Evolutionary conservation across 1,140 invertebrate genomes (phyloP).

Genomic region (Cherax quadricarinatus): DNA sequence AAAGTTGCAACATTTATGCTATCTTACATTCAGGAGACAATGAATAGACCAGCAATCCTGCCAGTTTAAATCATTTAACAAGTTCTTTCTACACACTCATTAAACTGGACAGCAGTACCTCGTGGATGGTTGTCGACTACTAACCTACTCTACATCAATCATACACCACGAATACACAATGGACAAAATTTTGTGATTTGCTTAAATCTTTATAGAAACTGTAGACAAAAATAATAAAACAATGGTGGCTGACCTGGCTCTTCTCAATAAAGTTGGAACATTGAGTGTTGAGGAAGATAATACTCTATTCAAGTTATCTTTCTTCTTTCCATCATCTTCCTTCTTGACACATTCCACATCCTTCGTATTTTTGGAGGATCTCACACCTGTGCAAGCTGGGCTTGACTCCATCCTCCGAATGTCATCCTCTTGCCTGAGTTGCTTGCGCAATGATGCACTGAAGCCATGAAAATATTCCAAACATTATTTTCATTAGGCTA

Average conservation of each 20-base stretch:
- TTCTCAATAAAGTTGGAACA: constrained; percentile 15
- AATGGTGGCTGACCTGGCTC: constrained; percentile 11
- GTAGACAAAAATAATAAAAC: not conserved
- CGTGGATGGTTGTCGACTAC: too few relatives aligned
- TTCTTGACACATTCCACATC: not conserved
- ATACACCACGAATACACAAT: too few relatives aligned
- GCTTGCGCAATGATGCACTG: constrained; percentile 5
- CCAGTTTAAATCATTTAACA: too few relatives aligned
- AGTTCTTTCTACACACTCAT: too few relatives aligned
- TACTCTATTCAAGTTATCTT: constrained; percentile 7
- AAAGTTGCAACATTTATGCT: too few relatives aligned
- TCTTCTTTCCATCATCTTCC: constrained; percentile 16
- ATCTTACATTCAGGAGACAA: too few relatives aligned
- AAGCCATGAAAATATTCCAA: not conserved
- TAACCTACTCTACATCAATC: too few relatives aligned
- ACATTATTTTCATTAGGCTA: not conserved
- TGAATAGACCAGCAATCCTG: too few relatives aligned
- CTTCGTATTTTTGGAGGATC: constrained; percentile 4
- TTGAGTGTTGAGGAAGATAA: not conserved
- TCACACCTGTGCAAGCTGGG: not conserved
- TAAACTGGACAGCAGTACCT: too few relatives aligned
- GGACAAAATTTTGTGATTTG: too few relatives aligned
- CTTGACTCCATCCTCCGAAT: not conserved
- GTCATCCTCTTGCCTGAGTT: constrained; percentile 25
- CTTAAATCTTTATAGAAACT: too few relatives aligned